A percentile compares a stretch with the other conserved stretches of the same genome.
Evolutionary conservation across 2,888 invertebrate genomes (phyloP).

Genomic region (Eristalinus aeneus): DNA sequence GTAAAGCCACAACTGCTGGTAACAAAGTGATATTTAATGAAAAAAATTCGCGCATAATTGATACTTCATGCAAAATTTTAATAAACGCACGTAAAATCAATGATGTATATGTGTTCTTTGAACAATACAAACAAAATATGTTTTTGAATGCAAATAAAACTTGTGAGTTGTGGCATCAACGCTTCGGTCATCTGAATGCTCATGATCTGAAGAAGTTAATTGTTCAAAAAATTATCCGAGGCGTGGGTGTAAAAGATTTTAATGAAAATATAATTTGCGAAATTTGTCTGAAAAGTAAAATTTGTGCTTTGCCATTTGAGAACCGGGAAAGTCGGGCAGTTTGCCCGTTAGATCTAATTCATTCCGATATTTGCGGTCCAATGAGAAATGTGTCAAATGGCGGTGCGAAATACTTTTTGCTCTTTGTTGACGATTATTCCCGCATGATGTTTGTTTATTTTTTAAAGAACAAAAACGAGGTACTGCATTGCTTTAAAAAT

Average conservation of each 20-base stretch:
- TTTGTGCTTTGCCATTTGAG: constrained; percentile 33
- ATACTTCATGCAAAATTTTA: no score
- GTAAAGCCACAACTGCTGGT: background rate
- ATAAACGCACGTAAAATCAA: background rate
- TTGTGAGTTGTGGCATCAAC: constrained; percentile 15
- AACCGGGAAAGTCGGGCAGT: constrained; percentile 26
- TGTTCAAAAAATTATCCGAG: constrained; percentile 27
- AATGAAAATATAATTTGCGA: no score
- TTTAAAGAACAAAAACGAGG: constrained; percentile 55
- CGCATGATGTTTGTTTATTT: no score
- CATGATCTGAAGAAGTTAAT: constrained; percentile 16
- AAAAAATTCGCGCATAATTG: no score
- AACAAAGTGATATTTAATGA: constrained; percentile 3
- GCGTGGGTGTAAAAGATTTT: constrained; percentile 16
- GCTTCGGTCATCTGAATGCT: constrained; percentile 42
- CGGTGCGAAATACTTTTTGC: no score
- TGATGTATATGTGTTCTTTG: background rate
- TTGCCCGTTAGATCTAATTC: background rate
- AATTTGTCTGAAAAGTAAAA: constrained; percentile 52
- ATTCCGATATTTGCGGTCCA: constrained; percentile 34
- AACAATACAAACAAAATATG: no score
- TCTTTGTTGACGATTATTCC: no score
- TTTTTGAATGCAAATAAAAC: background rate
- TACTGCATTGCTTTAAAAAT: constrained; percentile 38
- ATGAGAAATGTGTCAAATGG: constrained; percentile 32